Conservation (phyloP, 2,113 vertebrate genomes). For the Mirza zaza region DNA sequence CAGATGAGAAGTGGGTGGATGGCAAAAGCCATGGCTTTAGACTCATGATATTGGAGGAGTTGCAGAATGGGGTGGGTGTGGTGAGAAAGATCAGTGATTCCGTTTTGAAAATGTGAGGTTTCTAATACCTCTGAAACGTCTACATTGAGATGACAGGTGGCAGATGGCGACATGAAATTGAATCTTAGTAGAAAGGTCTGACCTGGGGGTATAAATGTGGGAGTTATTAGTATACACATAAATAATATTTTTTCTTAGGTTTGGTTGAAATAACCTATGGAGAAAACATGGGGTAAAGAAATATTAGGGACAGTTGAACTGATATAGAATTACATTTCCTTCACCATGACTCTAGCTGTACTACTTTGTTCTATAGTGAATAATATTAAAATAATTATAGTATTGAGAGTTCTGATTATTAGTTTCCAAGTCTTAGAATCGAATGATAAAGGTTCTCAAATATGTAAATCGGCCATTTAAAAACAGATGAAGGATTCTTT, state of each 20-base stretch:
- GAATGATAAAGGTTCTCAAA: constrained; percentile 18
- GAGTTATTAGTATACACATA: not conserved
- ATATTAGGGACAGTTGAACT: not conserved
- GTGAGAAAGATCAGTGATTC: not conserved
- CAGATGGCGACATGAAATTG: not conserved
- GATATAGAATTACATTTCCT: not conserved
- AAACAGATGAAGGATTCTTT: not conserved
- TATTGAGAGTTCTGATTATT: not conserved
- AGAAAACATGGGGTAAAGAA: not conserved
- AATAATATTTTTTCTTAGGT: not conserved
- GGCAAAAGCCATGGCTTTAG: not conserved
- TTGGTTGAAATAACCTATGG: not conserved
- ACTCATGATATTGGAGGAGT: not conserved
- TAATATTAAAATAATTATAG: not conserved
- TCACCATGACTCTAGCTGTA: not conserved
- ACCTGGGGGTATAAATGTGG: not conserved
- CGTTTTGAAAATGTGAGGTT: not conserved
- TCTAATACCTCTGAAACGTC: not conserved
- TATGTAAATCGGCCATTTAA: constrained; percentile 4
- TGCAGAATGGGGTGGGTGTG: not conserved
- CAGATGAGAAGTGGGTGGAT: not conserved
- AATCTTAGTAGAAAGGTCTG: not conserved
- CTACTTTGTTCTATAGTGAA: not conserved
- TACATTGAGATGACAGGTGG: not conserved
- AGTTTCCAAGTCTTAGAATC: not conserved